phyloP scores from a whole-genome alignment of 2,797 vertebrate species.

The Schizothorax lantsangensis region DNA sequence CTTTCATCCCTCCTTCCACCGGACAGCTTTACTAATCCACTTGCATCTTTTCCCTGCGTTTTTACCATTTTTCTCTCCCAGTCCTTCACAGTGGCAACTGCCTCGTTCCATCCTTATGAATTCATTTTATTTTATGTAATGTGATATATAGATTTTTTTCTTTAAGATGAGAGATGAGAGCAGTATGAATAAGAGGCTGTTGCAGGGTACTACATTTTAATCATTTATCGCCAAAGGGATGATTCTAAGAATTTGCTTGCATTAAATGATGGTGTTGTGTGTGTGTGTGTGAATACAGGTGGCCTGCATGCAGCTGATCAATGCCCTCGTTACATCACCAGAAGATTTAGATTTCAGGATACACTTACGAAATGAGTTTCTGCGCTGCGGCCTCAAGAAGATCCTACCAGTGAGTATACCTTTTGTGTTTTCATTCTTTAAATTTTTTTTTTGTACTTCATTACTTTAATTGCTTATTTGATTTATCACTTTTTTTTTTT shows the following conservation, averaged over 20 bases:
- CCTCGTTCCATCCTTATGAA: background rate
- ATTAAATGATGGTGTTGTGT: conserved; percentile 24
- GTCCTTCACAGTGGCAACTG: background rate
- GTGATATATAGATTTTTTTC: conserved; percentile 21
- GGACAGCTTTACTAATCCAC: conserved; percentile 12
- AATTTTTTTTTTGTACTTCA: background rate
- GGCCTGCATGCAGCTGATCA: conserved; percentile 98
- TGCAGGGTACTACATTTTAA: conserved; percentile 28
- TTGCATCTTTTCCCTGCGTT: background rate
- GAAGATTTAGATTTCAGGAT: conserved; percentile 99
- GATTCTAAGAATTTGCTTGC: background rate
- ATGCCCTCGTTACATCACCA: conserved; percentile 94
- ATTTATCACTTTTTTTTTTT: background rate
- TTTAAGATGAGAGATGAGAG: conserved; percentile 29
- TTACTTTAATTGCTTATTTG: background rate
- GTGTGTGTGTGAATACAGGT: conserved; percentile 77
- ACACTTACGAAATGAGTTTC: conserved; percentile 96
- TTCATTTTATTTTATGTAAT: conserved; percentile 40
- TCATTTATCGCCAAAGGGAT: conserved; percentile 14
- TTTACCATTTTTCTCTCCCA: background rate
- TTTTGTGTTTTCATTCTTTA: background rate
- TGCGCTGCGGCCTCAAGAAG: conserved; percentile 93
- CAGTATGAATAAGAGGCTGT: conserved; percentile 19
- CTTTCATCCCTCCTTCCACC: background rate
- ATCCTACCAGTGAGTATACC: conserved; percentile 89